Conservation (phyloP, 2,888 invertebrate species). For the Terebella lapidaria region DNA sequence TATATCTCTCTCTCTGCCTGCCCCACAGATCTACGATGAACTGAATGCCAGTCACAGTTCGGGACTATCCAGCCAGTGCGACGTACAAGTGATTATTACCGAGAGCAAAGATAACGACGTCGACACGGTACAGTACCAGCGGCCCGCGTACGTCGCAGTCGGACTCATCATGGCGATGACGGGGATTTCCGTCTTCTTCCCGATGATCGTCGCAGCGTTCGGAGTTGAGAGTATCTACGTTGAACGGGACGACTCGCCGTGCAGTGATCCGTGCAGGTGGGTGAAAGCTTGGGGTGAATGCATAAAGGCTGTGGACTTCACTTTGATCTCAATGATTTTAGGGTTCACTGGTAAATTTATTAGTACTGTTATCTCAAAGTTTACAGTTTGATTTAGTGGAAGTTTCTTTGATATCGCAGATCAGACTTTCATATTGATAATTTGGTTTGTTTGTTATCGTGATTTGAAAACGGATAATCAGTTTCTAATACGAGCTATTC, state of each 20-base stretch:
- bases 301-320: too few relatives aligned
- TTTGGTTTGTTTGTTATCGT: too few relatives aligned
- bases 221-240: neutral
- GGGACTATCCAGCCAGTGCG: slow-evolving; percentile 5
- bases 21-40: neutral
- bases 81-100: slow-evolving; percentile 13
- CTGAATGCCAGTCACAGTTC: slow-evolving; percentile 1
- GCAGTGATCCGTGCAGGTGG: slow-evolving; percentile 1
- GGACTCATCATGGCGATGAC: slow-evolving; percentile 21
- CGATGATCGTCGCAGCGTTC: slow-evolving; percentile 12
- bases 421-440: too few relatives aligned
- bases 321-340: too few relatives aligned
- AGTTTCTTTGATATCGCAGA: too few relatives aligned
- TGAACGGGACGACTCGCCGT: neutral
- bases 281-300: too few relatives aligned
- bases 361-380: too few relatives aligned
- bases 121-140: slow-evolving; percentile 10
- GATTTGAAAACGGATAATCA: too few relatives aligned
- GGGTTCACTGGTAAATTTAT: too few relatives aligned
- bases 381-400: too few relatives aligned
- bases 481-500: too few relatives aligned
- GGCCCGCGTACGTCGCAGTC: slow-evolving; percentile 21
- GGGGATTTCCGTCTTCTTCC: slow-evolving; percentile 19
- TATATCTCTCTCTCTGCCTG: neutral
- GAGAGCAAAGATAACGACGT: slow-evolving; percentile 3